phyloP scores from a whole-genome alignment of 2,113 vertebrate species.

The Epinephelus cyanopodus region DNA sequence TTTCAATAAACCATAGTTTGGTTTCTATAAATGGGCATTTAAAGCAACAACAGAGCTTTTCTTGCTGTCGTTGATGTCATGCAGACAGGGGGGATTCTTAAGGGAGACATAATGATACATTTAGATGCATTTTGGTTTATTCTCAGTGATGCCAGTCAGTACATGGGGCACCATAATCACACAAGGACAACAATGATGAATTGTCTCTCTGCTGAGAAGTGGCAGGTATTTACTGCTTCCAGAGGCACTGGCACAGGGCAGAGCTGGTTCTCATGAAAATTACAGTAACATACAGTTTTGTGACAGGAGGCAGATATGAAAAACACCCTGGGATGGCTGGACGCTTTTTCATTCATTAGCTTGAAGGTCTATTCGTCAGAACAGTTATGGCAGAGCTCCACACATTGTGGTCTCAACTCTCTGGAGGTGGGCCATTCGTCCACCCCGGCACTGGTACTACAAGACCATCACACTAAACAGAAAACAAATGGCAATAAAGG shows the following conservation, averaged over 20 bases:
- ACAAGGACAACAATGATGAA: slow-evolving; percentile 7
- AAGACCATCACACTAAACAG: slow-evolving; percentile 64
- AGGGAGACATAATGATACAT: not conserved
- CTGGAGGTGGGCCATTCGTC: slow-evolving; percentile 82
- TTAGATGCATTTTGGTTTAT: not conserved
- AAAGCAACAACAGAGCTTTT: not conserved
- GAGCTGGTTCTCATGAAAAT: slow-evolving; percentile 83
- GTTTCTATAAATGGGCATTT: not conserved
- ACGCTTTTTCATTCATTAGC: slow-evolving; percentile 84
- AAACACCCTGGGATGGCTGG: slow-evolving; percentile 83
- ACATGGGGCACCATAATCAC: slow-evolving; percentile 12
- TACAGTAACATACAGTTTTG: slow-evolving; percentile 81
- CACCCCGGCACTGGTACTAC: slow-evolving; percentile 77
- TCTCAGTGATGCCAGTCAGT: slow-evolving; percentile 7
- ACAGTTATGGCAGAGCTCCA: slow-evolving; percentile 30
- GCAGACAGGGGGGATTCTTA: not conserved
- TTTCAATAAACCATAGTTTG: not conserved
- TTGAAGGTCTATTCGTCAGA: slow-evolving; percentile 74
- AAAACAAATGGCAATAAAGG: slow-evolving; percentile 86
- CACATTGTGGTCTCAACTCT: slow-evolving; percentile 26
- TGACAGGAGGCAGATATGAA: slow-evolving; percentile 87
- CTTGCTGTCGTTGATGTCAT: not conserved
- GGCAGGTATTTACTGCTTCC: slow-evolving; percentile 81
- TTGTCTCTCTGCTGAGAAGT: slow-evolving; percentile 64
- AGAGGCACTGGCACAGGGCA: slow-evolving; percentile 12